phyloP scores from a whole-genome alignment of 2,888 invertebrate genomes.

The Escarpia spicata region DNA sequence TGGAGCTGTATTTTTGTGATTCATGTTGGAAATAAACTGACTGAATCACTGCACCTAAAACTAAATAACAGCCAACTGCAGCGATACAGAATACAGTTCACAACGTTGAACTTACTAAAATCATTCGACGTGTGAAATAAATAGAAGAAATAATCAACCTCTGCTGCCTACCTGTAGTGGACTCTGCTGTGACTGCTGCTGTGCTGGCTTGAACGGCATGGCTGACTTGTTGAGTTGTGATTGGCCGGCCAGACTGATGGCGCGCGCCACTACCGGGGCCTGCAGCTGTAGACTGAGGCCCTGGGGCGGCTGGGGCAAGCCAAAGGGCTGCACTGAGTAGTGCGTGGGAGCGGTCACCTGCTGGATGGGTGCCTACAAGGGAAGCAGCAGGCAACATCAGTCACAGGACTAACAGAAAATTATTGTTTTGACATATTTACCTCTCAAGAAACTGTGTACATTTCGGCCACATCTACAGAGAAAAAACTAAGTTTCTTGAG shows the following conservation, averaged over 20 bases:
- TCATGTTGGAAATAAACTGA: no score
- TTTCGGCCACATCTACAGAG: no score
- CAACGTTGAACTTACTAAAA: no score
- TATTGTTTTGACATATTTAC: no score
- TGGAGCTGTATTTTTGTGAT: no score
- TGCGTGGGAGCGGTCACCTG: conserved; percentile 61
- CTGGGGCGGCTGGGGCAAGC: conserved; percentile 30
- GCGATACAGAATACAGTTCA: no score
- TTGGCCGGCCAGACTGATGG: conserved; percentile 32
- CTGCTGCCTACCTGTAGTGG: background rate
- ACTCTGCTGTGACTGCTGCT: conserved; percentile 26
- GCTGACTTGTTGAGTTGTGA: conserved; percentile 45
- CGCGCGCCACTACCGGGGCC: conserved; percentile 34
- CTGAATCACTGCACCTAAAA: no score
- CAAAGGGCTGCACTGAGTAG: conserved; percentile 68
- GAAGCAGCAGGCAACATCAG: background rate
- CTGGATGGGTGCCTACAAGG: conserved; percentile 50
- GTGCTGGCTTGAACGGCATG: conserved; percentile 44
- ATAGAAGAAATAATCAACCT: no score
- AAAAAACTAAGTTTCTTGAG: no score
- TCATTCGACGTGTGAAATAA: no score
- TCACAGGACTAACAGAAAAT: background rate
- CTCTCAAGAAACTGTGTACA: no score
- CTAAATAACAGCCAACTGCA: no score
- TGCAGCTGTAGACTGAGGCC: conserved; percentile 50